These are phyloP conservation scores for Ochropacha duplaris DNA, from an alignment of 2,888 invertebrate species.

Conservation along the genomic window DNA sequence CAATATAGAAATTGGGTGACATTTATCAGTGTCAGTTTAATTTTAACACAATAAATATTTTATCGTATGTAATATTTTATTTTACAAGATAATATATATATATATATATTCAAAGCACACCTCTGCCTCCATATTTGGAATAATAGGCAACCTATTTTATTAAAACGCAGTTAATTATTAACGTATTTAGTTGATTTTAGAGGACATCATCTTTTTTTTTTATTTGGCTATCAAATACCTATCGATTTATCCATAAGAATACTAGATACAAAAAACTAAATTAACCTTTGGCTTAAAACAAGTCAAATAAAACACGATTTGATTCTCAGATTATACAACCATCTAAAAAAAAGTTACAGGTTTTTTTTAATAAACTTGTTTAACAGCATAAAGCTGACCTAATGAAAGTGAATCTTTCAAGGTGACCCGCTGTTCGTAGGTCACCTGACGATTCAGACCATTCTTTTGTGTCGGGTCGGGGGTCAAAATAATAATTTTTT, in stretches of 20 bases:
- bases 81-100: too few relatives aligned
- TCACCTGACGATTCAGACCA: conserved; percentile 10
- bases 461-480: conserved; percentile 16
- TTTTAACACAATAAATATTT: too few relatives aligned
- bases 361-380: conserved; percentile 2
- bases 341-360: not conserved
- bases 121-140: too few relatives aligned
- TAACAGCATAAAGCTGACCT: conserved; percentile 18
- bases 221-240: too few relatives aligned
- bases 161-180: too few relatives aligned
- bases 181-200: too few relatives aligned
- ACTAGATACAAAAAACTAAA: not conserved
- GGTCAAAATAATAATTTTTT: conserved; percentile 22
- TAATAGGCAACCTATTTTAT: too few relatives aligned
- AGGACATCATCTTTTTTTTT: too few relatives aligned
- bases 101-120: too few relatives aligned
- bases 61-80: too few relatives aligned
- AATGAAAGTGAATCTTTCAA: conserved; percentile 41
- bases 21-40: too few relatives aligned
- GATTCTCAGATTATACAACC: not conserved
- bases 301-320: not conserved
- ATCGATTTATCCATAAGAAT: not conserved
- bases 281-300: not conserved
- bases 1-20: too few relatives aligned
- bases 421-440: conserved; percentile 34